Evolutionary conservation across 1,140 invertebrate genomes (phyloP), one percentile per base, ranked within the genome.

Genomic region (Thaumetopoea pityocampa): DNA sequence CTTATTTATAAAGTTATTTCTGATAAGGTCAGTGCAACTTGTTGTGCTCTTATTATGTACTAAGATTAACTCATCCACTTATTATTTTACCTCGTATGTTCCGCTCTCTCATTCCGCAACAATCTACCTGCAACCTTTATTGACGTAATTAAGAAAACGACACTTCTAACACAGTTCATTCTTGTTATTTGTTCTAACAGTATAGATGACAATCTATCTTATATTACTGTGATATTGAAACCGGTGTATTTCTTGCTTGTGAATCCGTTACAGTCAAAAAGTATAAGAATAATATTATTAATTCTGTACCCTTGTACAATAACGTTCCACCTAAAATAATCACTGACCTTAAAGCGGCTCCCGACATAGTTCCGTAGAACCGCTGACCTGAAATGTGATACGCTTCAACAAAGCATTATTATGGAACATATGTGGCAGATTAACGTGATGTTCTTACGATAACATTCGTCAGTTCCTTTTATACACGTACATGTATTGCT

Each of bases 1-100:
- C 10, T 38, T 38, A 28, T 38, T 38, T 38, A 38, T 38, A 38
- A 20, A 29, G 26, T 26, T 29, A 19, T 38, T 38, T 18, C 11
- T 38, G 26, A 28, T 38, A 38, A 38, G 26, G 36, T 38, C 36
- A 17, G 8, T 38, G 24, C 17, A 26, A 32, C 9, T 19, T 3
- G 2, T 9, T 14, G 10, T 3, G 5, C 23, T n/a, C 16, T 14
- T 5, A 34, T 15, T 22, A n/a, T 34, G 4, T 15, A 11, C n/a
- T 22, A 12, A 34, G 6, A 7, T 3, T 7, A n/a, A n/a, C 7
- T 8, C 5, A 8, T n/a, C 5, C 2, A 3, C 5, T 23, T 4
- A 8, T 5, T 4, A 23, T 23, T 23, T 23, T n/a, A 2, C 4
- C 7, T 2, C 3, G 8, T 27, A 9, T 3, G 12, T 16, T 27